A percentile compares a stretch with the other conserved stretches of the same genome.
Evolutionary conservation across 2,113 vertebrate species (phyloP).

Genomic region (Sander vitreus): DNA sequence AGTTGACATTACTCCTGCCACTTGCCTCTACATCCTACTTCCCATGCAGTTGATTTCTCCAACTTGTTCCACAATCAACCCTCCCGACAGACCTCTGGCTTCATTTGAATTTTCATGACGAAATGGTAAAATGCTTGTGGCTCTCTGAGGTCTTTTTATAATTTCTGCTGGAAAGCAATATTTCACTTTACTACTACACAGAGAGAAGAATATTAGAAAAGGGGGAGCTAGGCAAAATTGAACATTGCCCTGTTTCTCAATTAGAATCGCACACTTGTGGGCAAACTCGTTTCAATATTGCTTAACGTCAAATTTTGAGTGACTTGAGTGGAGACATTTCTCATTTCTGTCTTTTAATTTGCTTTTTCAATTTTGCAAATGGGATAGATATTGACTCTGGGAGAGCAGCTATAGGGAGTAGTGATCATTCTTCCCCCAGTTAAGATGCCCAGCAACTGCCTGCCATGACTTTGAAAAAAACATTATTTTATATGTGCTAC

Average conservation of each 20-base stretch:
- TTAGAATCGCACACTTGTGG: conserved; percentile 46
- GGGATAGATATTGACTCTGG: conserved; percentile 66
- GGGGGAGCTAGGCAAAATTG: conserved; percentile 33
- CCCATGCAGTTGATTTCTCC: conserved; percentile 20
- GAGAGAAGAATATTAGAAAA: conserved; percentile 46
- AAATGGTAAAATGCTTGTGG: conserved; percentile 52
- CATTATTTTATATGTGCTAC: conserved; percentile 17
- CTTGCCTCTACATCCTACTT: background rate
- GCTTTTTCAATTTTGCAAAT: conserved; percentile 73
- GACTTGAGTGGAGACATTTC: conserved; percentile 34
- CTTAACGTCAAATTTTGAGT: conserved; percentile 55
- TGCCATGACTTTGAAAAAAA: conserved; percentile 27
- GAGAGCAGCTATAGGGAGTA: conserved; percentile 32
- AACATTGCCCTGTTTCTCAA: conserved; percentile 46
- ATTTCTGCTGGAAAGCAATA: conserved; percentile 48
- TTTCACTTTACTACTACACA: conserved; percentile 42
- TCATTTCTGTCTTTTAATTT: conserved; percentile 70
- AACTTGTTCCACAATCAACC: conserved; percentile 14
- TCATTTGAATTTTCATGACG: conserved; percentile 56
- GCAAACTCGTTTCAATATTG: conserved; percentile 50
- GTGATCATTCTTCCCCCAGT: conserved; percentile 52
- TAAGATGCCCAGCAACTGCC: conserved; percentile 52
- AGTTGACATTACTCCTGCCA: conserved; percentile 1
- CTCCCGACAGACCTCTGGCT: conserved; percentile 25
- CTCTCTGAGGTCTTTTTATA: conserved; percentile 54